Base-by-base conservation (phyloP, 2,797 vertebrate genomes). In the Molossus alvarezi region DNA sequence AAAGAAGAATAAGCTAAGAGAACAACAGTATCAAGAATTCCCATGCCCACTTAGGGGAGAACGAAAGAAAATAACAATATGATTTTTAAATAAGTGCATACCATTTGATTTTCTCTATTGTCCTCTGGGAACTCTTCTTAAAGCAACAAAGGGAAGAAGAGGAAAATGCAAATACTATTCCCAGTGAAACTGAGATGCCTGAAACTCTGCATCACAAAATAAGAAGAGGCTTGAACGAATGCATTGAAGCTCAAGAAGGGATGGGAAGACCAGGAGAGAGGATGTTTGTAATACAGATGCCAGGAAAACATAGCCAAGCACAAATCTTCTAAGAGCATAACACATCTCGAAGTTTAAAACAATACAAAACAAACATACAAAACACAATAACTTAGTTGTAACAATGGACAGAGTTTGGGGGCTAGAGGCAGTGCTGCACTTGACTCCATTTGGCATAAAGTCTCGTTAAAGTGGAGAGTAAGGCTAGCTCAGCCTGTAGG, bases 61-160 rank as follows among this genome's bases (percentile, higher is more conserved):
- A 91, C 58, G 58, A 91, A 89, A 88, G 18, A 83, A 95, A 87
- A 91, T 37, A 71, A n/a, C 37, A 94, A 69, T 92, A 67, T 17
- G 12, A 45, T 76, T 90, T 96, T 53, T 60, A 95, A 80, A 60
- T 86, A 76, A 90, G 13, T 58, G 2, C 14, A 55, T 86, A 18
- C 88, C 87, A 17, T 81, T 95, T 18, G 45, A 25, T 51, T 65
- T 48, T 65, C 60, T 33, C 8, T 64, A 82, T 85, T 69, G 7
- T 95, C 77, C n/a, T 51, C 18, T 73, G 64, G 73, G 6, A 67
- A 86, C 13, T 90, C 25, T 29, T 84, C 20, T 75, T 67, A 84
- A 94, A 91, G 20, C 18, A 69, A 3, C 4, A 71, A 48, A 27
- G 12, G 10, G 33, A 53, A 79, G 37, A 91, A 57, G 25, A 91